phyloP scores from a whole-genome alignment of 2,888 invertebrate genomes.

The Cephus pygmeus region DNA sequence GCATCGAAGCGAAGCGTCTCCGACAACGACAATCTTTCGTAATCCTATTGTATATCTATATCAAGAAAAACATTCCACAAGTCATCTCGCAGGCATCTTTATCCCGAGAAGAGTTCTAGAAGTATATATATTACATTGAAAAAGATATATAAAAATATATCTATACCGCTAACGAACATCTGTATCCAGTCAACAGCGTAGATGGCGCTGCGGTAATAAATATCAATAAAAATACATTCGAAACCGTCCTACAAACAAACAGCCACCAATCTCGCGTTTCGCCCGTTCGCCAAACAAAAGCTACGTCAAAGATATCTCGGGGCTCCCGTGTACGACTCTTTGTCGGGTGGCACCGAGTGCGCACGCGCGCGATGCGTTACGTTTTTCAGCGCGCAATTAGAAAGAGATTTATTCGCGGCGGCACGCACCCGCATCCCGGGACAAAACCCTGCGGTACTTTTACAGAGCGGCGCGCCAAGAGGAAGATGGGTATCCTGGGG shows the following conservation, averaged over 20 bases:
- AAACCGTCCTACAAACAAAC: not conserved
- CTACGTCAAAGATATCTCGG: no score
- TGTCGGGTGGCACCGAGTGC: conserved; percentile 53
- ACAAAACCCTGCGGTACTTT: not conserved
- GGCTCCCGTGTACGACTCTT: conserved; percentile 34
- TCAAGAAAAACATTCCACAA: no score
- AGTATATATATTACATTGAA: not conserved
- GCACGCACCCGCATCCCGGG: conserved; percentile 35
- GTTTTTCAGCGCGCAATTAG: conserved; percentile 60
- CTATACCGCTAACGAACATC: no score
- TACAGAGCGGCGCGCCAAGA: conserved; percentile 12
- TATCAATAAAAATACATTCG: conserved; percentile 50
- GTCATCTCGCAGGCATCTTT: no score
- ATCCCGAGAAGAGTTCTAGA: not conserved
- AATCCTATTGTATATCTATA: no score
- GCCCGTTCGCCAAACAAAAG: no score
- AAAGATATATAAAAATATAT: not conserved
- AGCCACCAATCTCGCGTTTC: no score
- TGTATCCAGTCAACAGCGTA: no score
- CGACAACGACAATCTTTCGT: no score
- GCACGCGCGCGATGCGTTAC: conserved; percentile 29
- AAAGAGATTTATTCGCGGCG: conserved; percentile 60
- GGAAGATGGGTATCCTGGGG: conserved; percentile 10
- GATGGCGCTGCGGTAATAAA: conserved; percentile 39
- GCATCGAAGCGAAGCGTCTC: not conserved